Evolutionary conservation across 2,888 invertebrate species (phyloP).

Genomic region (Salticus scenicus): DNA sequence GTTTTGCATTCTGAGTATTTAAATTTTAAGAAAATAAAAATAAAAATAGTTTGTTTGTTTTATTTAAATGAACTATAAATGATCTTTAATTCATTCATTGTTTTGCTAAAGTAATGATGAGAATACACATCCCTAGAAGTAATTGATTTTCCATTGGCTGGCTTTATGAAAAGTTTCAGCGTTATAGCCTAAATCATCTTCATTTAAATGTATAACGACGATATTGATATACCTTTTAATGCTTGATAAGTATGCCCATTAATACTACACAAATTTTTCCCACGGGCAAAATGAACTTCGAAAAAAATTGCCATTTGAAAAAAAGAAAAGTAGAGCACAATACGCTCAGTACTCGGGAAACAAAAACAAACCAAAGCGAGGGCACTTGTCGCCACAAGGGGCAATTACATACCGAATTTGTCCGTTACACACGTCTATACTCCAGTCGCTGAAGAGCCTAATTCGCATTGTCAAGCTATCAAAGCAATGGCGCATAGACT

Average conservation of each 20-base stretch:
- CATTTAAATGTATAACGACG: too few relatives aligned
- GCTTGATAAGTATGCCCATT: neutral
- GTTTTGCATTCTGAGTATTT: too few relatives aligned
- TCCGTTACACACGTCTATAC: neutral
- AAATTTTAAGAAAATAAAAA: too few relatives aligned
- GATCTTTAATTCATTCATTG: too few relatives aligned
- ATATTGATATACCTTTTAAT: too few relatives aligned
- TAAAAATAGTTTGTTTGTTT: too few relatives aligned
- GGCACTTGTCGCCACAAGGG: slow-evolving; percentile 31
- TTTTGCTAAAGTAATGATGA: too few relatives aligned
- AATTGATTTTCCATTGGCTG: too few relatives aligned
- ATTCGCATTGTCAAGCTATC: slow-evolving; percentile 11
- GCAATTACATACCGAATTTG: slow-evolving; percentile 36
- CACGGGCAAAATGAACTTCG: neutral
- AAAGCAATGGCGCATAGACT: slow-evolving; percentile 29
- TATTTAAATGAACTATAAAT: too few relatives aligned
- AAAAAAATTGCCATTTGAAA: neutral
- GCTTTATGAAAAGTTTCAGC: too few relatives aligned
- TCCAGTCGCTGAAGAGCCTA: neutral
- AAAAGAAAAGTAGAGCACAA: neutral
- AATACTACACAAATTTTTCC: neutral
- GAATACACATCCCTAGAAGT: too few relatives aligned
- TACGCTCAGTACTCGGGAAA: slow-evolving; percentile 13
- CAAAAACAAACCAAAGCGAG: slow-evolving; percentile 20
- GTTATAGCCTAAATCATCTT: too few relatives aligned